Evolutionary conservation across 1,140 invertebrate genomes (phyloP).

Genomic region (Elymnias hypermnestra): DNA sequence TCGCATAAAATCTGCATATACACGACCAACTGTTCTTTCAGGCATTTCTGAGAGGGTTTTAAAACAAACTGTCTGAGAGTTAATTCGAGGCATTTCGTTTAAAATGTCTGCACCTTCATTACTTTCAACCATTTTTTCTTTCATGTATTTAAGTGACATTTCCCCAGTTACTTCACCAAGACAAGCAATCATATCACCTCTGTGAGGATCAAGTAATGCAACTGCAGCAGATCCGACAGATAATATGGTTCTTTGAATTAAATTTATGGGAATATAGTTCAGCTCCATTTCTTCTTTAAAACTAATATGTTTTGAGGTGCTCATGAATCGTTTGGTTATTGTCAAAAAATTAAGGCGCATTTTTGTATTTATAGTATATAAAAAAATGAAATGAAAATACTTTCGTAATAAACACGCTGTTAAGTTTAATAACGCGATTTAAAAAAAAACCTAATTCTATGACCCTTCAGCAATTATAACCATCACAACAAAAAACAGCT

Average conservation of each 20-base stretch:
- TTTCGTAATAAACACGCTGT: no score
- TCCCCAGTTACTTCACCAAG: conserved; percentile 93
- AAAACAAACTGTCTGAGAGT: conserved; percentile 88
- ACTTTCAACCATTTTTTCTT: conserved; percentile 79
- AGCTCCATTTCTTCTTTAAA: conserved; percentile 60
- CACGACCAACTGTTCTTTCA: conserved; percentile 87
- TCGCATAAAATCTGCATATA: conserved; percentile 89
- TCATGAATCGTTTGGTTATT: conserved; percentile 29
- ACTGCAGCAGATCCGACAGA: conserved; percentile 87
- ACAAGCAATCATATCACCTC: conserved; percentile 95
- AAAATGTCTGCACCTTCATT: conserved; percentile 86
- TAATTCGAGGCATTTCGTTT: conserved; percentile 89
- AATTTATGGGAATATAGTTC: conserved; percentile 83
- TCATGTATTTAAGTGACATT: conserved; percentile 81
- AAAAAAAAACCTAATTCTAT: no score
- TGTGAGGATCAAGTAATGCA: conserved; percentile 83
- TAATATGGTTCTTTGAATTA: conserved; percentile 86
- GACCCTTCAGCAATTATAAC: no score
- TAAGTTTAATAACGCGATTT: no score
- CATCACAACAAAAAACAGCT: no score
- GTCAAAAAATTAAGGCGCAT: conserved; percentile 19
- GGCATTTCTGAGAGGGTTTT: conserved; percentile 83
- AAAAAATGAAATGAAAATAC: no score
- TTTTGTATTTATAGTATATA: no score
- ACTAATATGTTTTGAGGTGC: conserved; percentile 16